Percentiles rank a stretch among this genome's conserved stretches.
Conservation (phyloP, 2,888 invertebrate genomes). For the Eristalis arbustorum region DNA sequence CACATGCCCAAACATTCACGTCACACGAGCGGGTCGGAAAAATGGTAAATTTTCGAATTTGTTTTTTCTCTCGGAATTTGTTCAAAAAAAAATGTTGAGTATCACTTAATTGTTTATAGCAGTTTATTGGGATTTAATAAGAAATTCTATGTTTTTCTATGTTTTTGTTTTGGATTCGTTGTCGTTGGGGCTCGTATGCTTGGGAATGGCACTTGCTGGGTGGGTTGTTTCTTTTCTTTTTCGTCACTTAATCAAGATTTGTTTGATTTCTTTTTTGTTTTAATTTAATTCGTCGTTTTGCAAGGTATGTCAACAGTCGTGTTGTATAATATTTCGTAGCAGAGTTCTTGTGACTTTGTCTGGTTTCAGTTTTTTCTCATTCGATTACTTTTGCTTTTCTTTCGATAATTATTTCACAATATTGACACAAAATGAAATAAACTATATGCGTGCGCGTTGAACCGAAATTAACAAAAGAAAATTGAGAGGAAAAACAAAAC, state of each 20-base stretch:
- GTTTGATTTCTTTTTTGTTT: constrained; percentile 10
- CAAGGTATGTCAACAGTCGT: not conserved
- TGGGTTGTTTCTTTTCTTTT: not conserved
- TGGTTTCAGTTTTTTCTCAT: constrained; percentile 4
- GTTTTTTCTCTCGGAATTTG: not conserved
- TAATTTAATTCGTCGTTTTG: constrained; percentile 7
- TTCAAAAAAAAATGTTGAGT: no score
- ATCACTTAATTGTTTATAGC: not conserved
- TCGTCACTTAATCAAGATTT: constrained; percentile 4
- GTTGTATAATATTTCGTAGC: constrained; percentile 28
- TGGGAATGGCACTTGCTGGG: constrained; percentile 16
- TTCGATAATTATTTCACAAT: constrained; percentile 37
- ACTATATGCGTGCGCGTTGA: constrained; percentile 21
- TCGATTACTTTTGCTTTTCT: constrained; percentile 10
- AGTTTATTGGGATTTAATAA: not conserved
- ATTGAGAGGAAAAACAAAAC: constrained; percentile 23
- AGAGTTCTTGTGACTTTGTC: constrained; percentile 42
- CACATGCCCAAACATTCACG: not conserved
- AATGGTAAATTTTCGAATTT: not conserved
- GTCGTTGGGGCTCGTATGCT: constrained; percentile 31
- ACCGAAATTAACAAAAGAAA: constrained; percentile 31
- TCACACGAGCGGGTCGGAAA: not conserved
- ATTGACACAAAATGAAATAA: constrained; percentile 50
- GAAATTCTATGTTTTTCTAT: not conserved
- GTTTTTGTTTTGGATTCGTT: constrained; percentile 21